Evolutionary conservation across 1,140 invertebrate genomes (phyloP), one percentile per base, ranked within the genome.

Genomic region (Lutraria rhynchaena): DNA sequence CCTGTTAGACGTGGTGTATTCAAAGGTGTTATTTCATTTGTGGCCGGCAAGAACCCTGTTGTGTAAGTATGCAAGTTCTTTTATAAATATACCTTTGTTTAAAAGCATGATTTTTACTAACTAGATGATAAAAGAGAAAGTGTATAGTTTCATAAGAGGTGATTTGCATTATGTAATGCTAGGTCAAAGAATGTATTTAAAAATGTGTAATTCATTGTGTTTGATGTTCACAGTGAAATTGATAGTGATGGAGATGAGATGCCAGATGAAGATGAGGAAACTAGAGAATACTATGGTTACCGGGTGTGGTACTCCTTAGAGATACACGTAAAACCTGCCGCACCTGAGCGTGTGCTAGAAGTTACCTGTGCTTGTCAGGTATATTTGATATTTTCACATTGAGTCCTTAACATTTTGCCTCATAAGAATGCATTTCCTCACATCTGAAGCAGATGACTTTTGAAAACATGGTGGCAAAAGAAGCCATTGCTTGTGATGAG

Each of bases 201-300:
- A n/a, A n/a, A n/a, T n/a, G n/a, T n/a, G n/a, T n/a, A n/a, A n/a
- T n/a, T n/a, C n/a, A n/a, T n/a, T n/a, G n/a, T n/a, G n/a, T n/a
- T n/a, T n/a, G n/a, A n/a, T 41, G 15, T 15, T 41, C 15, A 63
- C 84, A 92, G 92, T 57, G 91, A 92, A 73, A 81, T 92, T 11
- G 92, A 93, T 85, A 92, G 91, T 87, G 92, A 93, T 87, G 91
- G 91, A 46, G 92, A 93, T 83, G 91, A 92, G 74, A 81, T 91
- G 31, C 85, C 83, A 33, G 81, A 85, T 29, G 82, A 87, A 9
- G 88, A 90, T 41, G 87, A 87, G 17, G 87, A 88, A 51, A 63
- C 57, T n/a, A 61, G 78, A 29, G 84, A 89, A n/a, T 90, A 87
- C 61, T 81, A 89, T 82, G 89, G 89, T 22, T 91, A 91, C 85